Base-by-base conservation (phyloP, 1,140 invertebrate genomes). In the Zophobas atratus region DNA sequence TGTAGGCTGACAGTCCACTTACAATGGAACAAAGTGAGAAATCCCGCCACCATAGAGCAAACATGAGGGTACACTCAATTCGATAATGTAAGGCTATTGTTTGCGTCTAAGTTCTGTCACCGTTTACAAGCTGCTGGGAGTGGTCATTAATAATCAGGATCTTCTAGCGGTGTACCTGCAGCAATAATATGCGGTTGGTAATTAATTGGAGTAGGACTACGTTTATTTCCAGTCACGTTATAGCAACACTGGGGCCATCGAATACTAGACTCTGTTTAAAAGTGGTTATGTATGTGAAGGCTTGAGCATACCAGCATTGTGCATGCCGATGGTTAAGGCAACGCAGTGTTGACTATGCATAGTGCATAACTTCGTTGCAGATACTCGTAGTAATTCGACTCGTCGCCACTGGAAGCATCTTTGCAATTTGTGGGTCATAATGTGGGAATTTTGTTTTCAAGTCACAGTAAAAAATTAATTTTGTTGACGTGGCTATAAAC, bases 91-190 rank as follows among this genome's bases (percentile, higher is more conserved):
- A 20, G 20, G 38, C 38, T 67, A 67, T 67, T 67, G 60, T 67
- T 67, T 43, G n/a, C 60, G 60, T n/a, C 60, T 67, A 43, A 67
- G 39, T 67, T 32, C 60, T 67, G 60, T 67, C 60, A 67, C 39
- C 41, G 8, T 51, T 67, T 41, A 67, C 60, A 67, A 67, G 60
- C 60, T 41, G 43, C 39, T 32, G 60, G 60, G 60, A 41, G 60
- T 67, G 60, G 60, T 67, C 60, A 67, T 67, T 67, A 67, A 67
- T 67, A 67, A 67, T 43, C n/a, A 67, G 38, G 33, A 67, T 67
- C 60, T 67, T 48, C 60, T 67, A 38, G 35, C 39, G 38, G 43
- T 43, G 60, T 67, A 67, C 20, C 49, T 51, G 49, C 6, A 51
- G 49, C 49, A 51, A 51, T 51, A 51, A 51, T 51, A 5, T 51